Conservation (phyloP, 2,888 invertebrate genomes). For the Polyommatus iphigenia region DNA sequence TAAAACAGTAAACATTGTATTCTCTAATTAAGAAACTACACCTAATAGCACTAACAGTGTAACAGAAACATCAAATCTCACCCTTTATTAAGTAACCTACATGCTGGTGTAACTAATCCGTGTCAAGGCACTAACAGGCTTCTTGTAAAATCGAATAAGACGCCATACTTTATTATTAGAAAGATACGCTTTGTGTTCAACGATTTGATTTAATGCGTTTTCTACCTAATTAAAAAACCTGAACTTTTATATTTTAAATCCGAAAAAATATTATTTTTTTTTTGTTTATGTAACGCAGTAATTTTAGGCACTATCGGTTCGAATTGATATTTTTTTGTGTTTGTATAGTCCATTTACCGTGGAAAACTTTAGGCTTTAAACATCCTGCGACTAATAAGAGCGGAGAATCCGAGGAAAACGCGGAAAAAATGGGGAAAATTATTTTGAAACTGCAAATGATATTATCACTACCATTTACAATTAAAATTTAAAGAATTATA, state of each 20-base stretch:
- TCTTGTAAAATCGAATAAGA: conserved; percentile 28
- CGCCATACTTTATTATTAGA: conserved; percentile 24
- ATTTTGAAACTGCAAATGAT: not conserved
- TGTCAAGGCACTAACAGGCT: conserved; percentile 28
- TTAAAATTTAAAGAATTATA: not conserved
- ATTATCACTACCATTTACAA: not conserved
- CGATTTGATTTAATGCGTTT: not conserved
- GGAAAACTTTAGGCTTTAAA: no score
- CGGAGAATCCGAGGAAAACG: no score
- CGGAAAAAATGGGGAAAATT: no score
- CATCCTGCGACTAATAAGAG: no score
- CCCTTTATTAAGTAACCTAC: conserved; percentile 17
- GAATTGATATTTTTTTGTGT: no score
- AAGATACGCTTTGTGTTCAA: not conserved
- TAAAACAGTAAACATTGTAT: not conserved
- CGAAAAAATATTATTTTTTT: no score
- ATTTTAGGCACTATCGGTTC: no score
- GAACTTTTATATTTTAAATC: no score
- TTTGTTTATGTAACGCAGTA: no score
- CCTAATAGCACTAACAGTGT: not conserved
- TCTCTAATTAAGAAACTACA: not conserved
- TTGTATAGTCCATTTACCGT: no score
- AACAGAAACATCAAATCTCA: conserved; percentile 3
- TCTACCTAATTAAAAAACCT: not conserved
- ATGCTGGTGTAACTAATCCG: conserved; percentile 19